A percentile compares a stretch with the other conserved stretches of the same genome.
Conservation (phyloP, 2,888 invertebrate genomes). For the Augochlorella aurata region DNA sequence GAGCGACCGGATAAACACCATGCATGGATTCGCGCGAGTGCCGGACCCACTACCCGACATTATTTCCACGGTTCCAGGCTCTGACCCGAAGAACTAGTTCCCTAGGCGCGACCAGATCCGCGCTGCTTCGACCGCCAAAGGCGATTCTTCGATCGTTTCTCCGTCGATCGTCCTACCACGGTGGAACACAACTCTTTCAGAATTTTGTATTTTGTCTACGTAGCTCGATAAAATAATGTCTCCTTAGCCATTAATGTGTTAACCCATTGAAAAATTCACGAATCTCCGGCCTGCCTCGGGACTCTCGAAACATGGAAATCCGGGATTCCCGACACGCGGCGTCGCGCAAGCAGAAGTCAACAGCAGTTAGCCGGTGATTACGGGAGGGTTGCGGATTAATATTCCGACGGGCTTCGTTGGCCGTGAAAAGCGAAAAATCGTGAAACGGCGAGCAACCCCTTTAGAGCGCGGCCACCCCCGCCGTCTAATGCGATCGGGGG, state of each 20-base stretch:
- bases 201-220: too few species aligned
- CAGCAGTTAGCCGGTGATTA: slow-evolving; percentile 15
- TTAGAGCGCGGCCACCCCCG: background rate
- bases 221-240: too few species aligned
- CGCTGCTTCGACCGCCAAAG: slow-evolving; percentile 4
- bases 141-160: slow-evolving; percentile 19
- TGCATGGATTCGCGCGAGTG: background rate
- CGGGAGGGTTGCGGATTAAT: slow-evolving; percentile 2
- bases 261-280: too few species aligned
- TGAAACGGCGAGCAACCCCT: background rate
- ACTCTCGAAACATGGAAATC: background rate
- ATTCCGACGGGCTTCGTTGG: background rate
- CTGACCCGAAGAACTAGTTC: background rate
- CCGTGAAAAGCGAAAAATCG: slow-evolving; percentile 6
- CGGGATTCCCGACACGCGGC: background rate
- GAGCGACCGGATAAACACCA: background rate
- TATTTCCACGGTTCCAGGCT: background rate
- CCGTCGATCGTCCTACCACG: too few species aligned
- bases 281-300: too few species aligned
- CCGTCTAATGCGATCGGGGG: slow-evolving; percentile 16
- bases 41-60: background rate
- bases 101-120: background rate
- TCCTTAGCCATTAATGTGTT: too few species aligned
- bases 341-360: background rate
- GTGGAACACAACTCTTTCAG: too few species aligned